Evolutionary conservation across 2,113 vertebrate genomes (phyloP).

Genomic region (Benitochromis conjunctus): DNA sequence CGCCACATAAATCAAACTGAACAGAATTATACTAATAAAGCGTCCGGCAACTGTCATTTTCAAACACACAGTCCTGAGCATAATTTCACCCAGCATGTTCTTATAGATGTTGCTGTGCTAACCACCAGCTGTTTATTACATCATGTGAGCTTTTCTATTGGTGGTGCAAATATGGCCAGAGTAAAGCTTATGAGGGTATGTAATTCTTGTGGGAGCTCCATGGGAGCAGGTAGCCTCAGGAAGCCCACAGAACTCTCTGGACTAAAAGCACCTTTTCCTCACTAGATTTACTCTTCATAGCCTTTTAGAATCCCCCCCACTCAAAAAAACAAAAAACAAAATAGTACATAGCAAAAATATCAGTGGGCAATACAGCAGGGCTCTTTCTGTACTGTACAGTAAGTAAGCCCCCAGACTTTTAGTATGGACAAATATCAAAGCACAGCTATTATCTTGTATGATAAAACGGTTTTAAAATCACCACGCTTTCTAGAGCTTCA

Average conservation of each 20-base stretch:
- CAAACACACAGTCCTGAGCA: background rate
- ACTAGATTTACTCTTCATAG: background rate
- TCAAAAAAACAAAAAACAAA: background rate
- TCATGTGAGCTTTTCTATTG: background rate
- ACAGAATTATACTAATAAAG: background rate
- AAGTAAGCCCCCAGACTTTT: background rate
- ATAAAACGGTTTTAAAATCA: background rate
- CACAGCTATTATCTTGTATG: background rate
- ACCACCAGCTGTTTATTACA: background rate
- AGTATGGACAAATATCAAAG: background rate
- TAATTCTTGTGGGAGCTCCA: background rate
- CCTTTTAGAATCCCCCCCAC: accelerated
- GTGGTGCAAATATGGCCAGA: background rate
- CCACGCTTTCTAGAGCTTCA: background rate
- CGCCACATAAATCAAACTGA: background rate
- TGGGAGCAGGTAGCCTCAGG: background rate
- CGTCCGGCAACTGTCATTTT: background rate
- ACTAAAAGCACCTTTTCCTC: background rate
- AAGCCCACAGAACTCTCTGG: background rate
- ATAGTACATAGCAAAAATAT: background rate
- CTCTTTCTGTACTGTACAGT: background rate
- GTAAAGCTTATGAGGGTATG: background rate
- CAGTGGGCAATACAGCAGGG: background rate
- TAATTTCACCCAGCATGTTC: background rate
- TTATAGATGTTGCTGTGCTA: background rate